Percentiles rank a stretch among this genome's conserved stretches.
Conservation (phyloP, 2,888 invertebrate species). For the Heliconius erato region DNA sequence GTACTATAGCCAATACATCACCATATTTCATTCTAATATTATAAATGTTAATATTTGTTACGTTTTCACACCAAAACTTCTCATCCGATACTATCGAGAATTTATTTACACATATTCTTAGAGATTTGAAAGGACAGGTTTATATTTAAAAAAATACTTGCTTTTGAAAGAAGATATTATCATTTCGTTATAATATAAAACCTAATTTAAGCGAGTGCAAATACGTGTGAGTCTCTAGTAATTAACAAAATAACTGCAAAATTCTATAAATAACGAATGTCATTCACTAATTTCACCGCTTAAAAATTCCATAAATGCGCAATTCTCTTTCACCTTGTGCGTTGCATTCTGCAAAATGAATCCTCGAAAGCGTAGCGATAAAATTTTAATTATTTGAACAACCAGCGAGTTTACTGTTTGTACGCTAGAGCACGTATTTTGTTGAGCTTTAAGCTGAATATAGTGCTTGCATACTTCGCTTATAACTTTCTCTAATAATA, state of each 20-base stretch:
- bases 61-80: too few relatives aligned
- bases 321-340: constrained; percentile 3
- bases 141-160: too few relatives aligned
- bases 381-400: constrained; percentile 41
- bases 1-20: too few relatives aligned
- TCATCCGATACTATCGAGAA: too few relatives aligned
- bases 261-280: background rate
- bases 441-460: constrained; percentile 27
- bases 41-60: too few relatives aligned
- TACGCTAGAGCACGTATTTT: constrained; percentile 26
- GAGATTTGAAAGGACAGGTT: too few relatives aligned
- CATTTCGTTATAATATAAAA: background rate
- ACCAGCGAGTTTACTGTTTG: constrained; percentile 27
- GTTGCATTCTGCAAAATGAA: constrained; percentile 19
- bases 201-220: too few relatives aligned
- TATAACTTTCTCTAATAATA: constrained; percentile 40
- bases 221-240: background rate
- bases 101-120: too few relatives aligned
- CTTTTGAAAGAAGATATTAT: too few relatives aligned
- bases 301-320: constrained; percentile 24
- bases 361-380: constrained; percentile 34
- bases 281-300: background rate
- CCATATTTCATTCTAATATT: too few relatives aligned
- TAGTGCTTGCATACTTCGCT: constrained; percentile 31
- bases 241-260: background rate